These are phyloP conservation scores for Panzeria rudis DNA, from an alignment of 2,888 invertebrate species.

Conservation along the genomic window DNA sequence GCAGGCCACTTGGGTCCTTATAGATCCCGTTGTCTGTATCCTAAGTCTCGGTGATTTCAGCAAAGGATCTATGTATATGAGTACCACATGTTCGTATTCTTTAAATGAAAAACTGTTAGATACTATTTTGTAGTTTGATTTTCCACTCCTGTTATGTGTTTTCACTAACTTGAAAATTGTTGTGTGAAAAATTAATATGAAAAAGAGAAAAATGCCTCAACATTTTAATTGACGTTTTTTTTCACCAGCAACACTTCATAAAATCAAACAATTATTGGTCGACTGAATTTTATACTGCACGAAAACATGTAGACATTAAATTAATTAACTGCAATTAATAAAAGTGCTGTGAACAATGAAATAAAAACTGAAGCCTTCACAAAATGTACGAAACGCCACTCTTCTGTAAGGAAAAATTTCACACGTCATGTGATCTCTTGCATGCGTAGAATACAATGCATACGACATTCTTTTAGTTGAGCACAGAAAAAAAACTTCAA, in stretches of 20 bases:
- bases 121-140: neutral
- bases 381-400: neutral
- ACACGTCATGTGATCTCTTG: neutral
- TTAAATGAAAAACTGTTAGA: neutral
- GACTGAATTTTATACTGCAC: slow-evolving; percentile 1
- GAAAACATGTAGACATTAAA: slow-evolving; percentile 3
- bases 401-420: neutral
- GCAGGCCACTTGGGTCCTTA: too few relatives aligned
- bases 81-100: too few relatives aligned
- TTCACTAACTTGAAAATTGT: neutral
- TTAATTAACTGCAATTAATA: slow-evolving; percentile 31
- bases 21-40: too few relatives aligned
- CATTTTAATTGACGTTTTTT: slow-evolving; percentile 35
- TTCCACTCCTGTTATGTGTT: slow-evolving; percentile 3
- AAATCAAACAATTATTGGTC: slow-evolving; percentile 20
- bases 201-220: neutral
- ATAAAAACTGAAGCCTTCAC: neutral
- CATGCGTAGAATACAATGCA: too few relatives aligned
- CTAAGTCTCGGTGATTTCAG: too few relatives aligned
- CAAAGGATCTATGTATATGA: too few relatives aligned
- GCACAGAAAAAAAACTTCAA: too few relatives aligned
- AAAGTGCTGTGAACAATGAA: slow-evolving; percentile 12
- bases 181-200: slow-evolving; percentile 17
- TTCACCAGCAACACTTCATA: slow-evolving; percentile 28
- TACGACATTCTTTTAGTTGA: too few relatives aligned